Evolutionary conservation across 2,113 vertebrate genomes (phyloP).

Genomic region (Cathartes aura): DNA sequence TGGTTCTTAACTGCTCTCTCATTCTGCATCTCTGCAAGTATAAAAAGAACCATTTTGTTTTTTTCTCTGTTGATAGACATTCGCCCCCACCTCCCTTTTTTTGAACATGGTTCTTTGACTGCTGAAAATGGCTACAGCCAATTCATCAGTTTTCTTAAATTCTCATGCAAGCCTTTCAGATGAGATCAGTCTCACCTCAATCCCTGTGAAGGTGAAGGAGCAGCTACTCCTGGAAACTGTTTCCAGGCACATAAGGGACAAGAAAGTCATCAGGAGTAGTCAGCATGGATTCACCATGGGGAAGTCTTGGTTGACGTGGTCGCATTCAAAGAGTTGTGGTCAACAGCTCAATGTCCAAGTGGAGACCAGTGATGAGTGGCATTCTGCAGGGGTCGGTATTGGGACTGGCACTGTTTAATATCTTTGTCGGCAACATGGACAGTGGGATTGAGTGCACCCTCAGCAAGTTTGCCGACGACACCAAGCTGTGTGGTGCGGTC

Average conservation of each 20-base stretch:
- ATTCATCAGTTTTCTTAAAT: background rate
- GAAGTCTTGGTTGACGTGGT: background rate
- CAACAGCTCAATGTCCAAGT: too few relatives aligned
- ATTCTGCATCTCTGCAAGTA: background rate
- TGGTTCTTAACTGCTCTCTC: background rate
- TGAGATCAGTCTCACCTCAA: background rate
- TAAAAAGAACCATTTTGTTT: background rate
- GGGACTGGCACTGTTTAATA: too few relatives aligned
- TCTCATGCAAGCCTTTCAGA: background rate
- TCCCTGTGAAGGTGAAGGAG: background rate
- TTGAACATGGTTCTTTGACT: background rate
- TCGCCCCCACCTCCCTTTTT: fast-evolving
- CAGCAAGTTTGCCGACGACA: too few relatives aligned
- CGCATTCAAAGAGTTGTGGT: too few relatives aligned
- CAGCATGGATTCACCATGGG: background rate
- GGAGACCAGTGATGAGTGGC: too few relatives aligned
- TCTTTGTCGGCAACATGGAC: too few relatives aligned
- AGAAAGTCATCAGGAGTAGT: background rate
- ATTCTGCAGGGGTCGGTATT: too few relatives aligned
- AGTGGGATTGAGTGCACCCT: too few relatives aligned
- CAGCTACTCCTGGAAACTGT: background rate
- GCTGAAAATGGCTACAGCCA: background rate
- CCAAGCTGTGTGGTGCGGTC: too few relatives aligned
- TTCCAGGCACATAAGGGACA: background rate
- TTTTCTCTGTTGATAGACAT: background rate